Percentiles rank a stretch among this genome's conserved stretches.
Conservation (phyloP, 92 coral and sea anemone species). For the Porites evermanni region DNA sequence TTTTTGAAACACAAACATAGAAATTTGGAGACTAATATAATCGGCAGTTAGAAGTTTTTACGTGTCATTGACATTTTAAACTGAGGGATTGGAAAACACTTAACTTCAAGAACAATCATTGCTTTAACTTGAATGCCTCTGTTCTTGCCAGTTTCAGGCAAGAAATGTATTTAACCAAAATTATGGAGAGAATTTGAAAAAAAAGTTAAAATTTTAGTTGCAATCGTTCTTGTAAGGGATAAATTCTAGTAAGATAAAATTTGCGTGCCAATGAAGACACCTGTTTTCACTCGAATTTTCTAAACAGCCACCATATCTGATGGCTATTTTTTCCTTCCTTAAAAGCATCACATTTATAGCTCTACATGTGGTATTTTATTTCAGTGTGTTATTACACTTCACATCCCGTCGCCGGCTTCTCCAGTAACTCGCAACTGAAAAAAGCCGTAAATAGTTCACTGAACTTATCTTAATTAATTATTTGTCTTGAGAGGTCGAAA, state of each 20-base stretch:
- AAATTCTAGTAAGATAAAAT: background rate
- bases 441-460: conserved; percentile 12
- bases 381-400: conserved; percentile 20
- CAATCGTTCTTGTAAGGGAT: background rate
- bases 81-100: background rate
- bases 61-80: background rate
- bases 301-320: conserved; percentile 35
- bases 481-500: background rate
- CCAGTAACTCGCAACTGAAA: background rate
- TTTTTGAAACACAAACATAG: background rate
- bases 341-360: conserved; percentile 14
- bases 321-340: background rate
- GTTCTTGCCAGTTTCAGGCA: background rate
- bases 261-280: conserved; percentile 16
- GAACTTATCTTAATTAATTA: conserved; percentile 1
- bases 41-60: background rate
- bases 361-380: conserved; percentile 23
- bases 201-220: background rate
- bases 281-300: conserved; percentile 19
- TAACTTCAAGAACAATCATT: background rate
- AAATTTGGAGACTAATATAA: no score
- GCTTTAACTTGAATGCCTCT: background rate
- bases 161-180: background rate
- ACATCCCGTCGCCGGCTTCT: background rate
- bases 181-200: background rate